Evolutionary conservation across 2,113 vertebrate species (phyloP).

Genomic region (Pelvicachromis taeniatus): DNA sequence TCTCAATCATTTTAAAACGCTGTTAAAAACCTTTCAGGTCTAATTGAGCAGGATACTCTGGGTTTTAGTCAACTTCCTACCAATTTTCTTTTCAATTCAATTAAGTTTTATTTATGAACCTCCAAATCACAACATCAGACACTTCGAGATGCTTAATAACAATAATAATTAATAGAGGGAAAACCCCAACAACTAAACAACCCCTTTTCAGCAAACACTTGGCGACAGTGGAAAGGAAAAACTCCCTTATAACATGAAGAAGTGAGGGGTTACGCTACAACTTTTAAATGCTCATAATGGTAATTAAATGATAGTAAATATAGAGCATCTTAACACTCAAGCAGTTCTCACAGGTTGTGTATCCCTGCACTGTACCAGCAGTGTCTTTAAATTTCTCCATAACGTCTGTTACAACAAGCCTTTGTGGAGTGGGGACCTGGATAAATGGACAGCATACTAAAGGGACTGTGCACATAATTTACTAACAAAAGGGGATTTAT

Average conservation of each 20-base stretch:
- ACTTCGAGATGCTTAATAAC: not conserved
- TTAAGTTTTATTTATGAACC: not conserved
- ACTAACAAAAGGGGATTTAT: not conserved
- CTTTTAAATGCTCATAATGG: not conserved
- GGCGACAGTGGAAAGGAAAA: not conserved
- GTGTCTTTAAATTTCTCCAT: not conserved
- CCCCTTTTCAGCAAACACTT: not conserved
- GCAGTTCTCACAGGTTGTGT: not conserved
- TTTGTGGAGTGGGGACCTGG: not conserved
- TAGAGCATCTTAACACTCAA: not conserved
- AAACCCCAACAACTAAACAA: not conserved
- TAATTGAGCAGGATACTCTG: not conserved
- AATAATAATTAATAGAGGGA: not conserved
- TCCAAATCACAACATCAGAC: not conserved
- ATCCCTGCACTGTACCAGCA: not conserved
- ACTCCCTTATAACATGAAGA: not conserved
- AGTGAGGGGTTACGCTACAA: not conserved
- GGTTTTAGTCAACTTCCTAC: not conserved
- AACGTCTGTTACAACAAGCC: not conserved
- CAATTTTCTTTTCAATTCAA: not conserved
- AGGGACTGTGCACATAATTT: not conserved
- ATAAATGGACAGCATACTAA: not conserved
- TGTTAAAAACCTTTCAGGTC: not conserved
- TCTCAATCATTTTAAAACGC: not conserved
- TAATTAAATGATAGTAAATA: not conserved